Conservation (phyloP, 2,113 vertebrate species). For the Cavia aperea region DNA sequence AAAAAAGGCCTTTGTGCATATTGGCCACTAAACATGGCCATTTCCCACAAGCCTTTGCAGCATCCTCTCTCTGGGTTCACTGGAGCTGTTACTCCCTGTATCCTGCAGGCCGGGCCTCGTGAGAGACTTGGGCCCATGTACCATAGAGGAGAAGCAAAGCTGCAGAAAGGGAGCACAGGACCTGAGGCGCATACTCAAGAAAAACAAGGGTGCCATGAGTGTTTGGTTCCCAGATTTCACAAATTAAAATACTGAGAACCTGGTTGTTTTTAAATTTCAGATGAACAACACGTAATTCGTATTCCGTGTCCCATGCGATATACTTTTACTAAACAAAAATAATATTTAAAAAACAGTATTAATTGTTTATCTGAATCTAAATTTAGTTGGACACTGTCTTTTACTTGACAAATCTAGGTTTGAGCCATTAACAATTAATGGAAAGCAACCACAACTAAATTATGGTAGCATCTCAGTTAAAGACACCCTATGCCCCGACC, state of each 20-base stretch:
- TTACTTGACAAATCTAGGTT: neutral
- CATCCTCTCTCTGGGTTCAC: neutral
- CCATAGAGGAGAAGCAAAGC: neutral
- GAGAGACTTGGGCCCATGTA: no score
- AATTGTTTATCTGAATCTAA: neutral
- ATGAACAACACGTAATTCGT: neutral
- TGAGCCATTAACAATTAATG: neutral
- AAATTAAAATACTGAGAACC: neutral
- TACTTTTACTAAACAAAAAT: neutral
- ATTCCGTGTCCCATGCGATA: neutral
- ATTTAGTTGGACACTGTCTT: neutral
- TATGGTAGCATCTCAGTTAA: neutral
- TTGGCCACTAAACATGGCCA: neutral
- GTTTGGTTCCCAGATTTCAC: neutral
- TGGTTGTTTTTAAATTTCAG: neutral
- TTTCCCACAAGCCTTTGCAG: neutral
- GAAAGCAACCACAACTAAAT: neutral
- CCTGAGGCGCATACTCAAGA: neutral
- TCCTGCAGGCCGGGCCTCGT: neutral
- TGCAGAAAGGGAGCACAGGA: rapidly evolving
- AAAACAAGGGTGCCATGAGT: neutral
- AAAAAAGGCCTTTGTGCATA: no score
- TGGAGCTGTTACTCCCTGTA: no score
- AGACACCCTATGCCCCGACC: neutral
- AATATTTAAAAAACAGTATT: neutral